Evolutionary conservation across 1,140 invertebrate species (phyloP).

Genomic region (Diorhabda carinulata): DNA sequence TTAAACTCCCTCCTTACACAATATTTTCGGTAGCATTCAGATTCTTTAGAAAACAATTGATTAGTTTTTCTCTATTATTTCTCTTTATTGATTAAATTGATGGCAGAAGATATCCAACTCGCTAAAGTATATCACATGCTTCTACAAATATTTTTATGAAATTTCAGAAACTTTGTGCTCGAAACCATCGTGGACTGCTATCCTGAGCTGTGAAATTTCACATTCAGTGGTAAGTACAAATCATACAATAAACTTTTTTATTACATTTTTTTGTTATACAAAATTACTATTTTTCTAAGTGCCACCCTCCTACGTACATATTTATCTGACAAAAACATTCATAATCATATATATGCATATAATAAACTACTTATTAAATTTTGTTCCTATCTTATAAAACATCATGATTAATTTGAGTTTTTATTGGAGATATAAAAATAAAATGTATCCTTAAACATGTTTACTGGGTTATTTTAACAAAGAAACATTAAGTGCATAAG

Average conservation of each 20-base stretch:
- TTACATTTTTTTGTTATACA: no score
- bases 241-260: not conserved
- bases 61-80: not conserved
- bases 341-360: no score
- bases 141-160: conserved; percentile 4
- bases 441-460: no score
- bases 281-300: no score
- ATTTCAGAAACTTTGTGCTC: not conserved
- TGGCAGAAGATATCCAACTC: not conserved
- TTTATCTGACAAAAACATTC: no score
- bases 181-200: conserved; percentile 4
- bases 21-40: not conserved
- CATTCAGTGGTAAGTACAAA: conserved; percentile 3
- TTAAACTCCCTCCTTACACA: not conserved
- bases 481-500: no score
- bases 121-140: not conserved
- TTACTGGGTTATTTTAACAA: no score
- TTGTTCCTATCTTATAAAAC: no score
- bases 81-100: conserved; percentile 10
- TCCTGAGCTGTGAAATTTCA: conserved; percentile 4
- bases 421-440: no score
- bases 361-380: no score
- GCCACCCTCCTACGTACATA: no score
- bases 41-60: not conserved
- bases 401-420: no score